Evolutionary conservation across 2,888 invertebrate species (phyloP), one percentile per base, ranked within the genome.

Genomic region (Toxonevra muliebris): DNA sequence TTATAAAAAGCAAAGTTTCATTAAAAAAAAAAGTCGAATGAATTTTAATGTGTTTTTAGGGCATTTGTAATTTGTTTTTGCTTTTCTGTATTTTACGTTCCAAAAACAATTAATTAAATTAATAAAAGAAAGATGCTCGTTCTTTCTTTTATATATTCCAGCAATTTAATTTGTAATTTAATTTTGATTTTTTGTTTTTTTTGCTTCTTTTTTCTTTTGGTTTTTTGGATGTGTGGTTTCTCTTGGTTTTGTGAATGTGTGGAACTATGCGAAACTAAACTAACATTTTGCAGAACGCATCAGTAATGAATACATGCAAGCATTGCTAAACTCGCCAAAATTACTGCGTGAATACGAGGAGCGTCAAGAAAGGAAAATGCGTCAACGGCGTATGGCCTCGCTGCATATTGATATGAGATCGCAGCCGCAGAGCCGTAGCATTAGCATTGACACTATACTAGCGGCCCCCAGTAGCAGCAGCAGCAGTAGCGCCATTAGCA

Each of bases 201-300:
- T 69, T 59, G 71, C 78, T 73, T 77, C 75, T 73, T 75, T 77
- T 77, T 78, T 75, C 66, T 77, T 76, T 79, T 78, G 76, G 73
- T 72, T 73, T 74, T 76, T 75, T 74, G 61, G 64, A 76, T 79
- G 55, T 53, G 30, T 30, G 30, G 30, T 77, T 78, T 75, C 66
- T 77, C 76, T 79, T 77, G 76, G 73, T 72, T 73, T 74, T 76
- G 74, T 74, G 61, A 61, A 76, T 79, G 55, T 79, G 55, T 30
- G 30, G 30, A 30, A 30, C 30, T 30, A 30, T 30, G 30, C 30
- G 30, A 30, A 30, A 30, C 30, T 30, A 30, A 30, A 30, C 30
- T 30, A 30, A 30, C 74, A 76, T 77, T 81, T 79, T 81, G 75
- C 82, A 85, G 85, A 84, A 80, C 85, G 84, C 77, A 80, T 85